These are phyloP conservation scores for Misgurnus mizolepis DNA, from an alignment of 2,113 vertebrate species.

Conservation along the genomic window DNA sequence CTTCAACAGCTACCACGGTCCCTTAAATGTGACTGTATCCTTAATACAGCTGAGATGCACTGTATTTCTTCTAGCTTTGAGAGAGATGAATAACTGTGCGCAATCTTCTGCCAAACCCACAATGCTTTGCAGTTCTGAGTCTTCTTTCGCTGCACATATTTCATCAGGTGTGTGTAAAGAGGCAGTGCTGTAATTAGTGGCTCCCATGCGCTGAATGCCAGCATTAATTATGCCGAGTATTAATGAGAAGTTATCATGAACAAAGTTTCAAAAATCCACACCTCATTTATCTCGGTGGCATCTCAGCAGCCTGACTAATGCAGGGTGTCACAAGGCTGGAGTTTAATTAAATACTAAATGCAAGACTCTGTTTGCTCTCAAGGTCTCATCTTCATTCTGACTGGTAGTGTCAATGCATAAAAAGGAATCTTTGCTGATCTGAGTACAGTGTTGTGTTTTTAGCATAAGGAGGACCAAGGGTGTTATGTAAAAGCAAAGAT, in stretches of 20 bases:
- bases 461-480: background rate
- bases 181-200: conserved; percentile 44
- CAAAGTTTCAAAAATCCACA: conserved; percentile 59
- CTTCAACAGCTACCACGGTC: background rate
- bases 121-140: background rate
- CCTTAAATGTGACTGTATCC: background rate
- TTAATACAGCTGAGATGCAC: background rate
- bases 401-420: background rate
- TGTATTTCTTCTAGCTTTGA: background rate
- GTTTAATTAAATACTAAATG: conserved; percentile 54
- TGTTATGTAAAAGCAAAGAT: background rate
- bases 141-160: conserved; percentile 2
- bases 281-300: conserved; percentile 55
- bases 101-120: background rate
- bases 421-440: too few species aligned
- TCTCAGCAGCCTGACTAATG: conserved; percentile 55
- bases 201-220: conserved; percentile 41
- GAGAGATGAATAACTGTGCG: background rate
- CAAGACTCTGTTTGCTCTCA: conserved; percentile 35
- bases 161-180: conserved; percentile 29
- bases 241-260: conserved; percentile 59
- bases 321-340: conserved; percentile 46
- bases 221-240: conserved; percentile 49
- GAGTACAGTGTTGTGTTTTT: background rate
- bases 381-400: conserved; percentile 9